Base-by-base conservation (phyloP, 92 coral and sea anemone genomes). In the Muricea muricata region DNA sequence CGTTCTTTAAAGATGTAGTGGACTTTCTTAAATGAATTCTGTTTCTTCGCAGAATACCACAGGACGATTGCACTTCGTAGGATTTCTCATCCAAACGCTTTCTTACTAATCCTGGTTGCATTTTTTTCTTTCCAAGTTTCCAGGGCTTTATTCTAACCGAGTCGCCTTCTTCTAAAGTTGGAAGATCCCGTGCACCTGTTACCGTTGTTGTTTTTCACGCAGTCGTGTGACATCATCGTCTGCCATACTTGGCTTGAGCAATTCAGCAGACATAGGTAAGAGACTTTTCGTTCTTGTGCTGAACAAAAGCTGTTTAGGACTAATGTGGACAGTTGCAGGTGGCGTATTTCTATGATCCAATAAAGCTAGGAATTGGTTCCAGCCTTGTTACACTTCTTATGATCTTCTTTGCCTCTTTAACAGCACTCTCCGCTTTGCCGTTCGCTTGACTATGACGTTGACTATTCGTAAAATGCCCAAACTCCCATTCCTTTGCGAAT, bases 271-370 rank as follows among this genome's bases (percentile, higher is more conserved):
- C 40, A 91, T 91, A n/a, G 91, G 91, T 28, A 87, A 88, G 6
- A 72, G 75, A 29, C 89, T 87, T 70, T 73, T 91, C 8, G 91
- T 87, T 28, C 91, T 47, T 32, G 87, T 75, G 17, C 88, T 79
- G 84, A 91, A 87, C 14, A 91, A 24, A 13, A 87, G 24, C 83
- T 88, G 94, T 37, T 66, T 90, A 12, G 94, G 94, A 41, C 85
- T 88, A 9, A 80, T 37, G 26, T 79, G 65, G 10, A 88, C 82
- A 5, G 68, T 24, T 84, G 85, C 92, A 45, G 75, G 56, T 34
- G 88, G 90, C 25, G 94, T 91, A 77, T 81, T 91, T 67, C 86
- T 75, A 79, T 88, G 89, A 46, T 75, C 94, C 17, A 91, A 81
- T 14, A 88, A 76, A 4, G 88, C 90, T 35, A 88, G 83, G 35